Conservation (phyloP, 2,888 invertebrate genomes). For the Pristionchus mayeri region DNA sequence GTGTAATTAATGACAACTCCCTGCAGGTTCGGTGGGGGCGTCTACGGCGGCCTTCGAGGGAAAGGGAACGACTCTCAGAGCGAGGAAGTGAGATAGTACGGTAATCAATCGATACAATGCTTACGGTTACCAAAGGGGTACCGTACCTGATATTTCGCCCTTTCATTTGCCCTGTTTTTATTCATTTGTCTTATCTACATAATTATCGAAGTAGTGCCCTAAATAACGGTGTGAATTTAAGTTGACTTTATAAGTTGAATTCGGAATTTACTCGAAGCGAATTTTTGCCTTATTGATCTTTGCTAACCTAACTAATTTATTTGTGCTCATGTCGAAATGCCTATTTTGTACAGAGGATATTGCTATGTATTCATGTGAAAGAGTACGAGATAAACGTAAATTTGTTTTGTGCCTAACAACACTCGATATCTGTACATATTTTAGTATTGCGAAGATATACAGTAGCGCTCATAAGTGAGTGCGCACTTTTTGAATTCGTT, state of each 20-base stretch:
- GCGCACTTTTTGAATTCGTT: too few species aligned
- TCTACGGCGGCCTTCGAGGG: slow-evolving; percentile 31
- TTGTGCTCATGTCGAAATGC: slow-evolving; percentile 25
- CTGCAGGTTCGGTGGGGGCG: not conserved
- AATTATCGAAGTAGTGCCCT: slow-evolving; percentile 8
- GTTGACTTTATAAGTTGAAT: not conserved
- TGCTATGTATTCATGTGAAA: not conserved
- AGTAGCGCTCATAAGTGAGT: too few species aligned
- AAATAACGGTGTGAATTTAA: not conserved
- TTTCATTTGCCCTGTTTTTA: not conserved
- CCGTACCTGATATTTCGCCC: not conserved
- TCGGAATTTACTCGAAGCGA: not conserved
- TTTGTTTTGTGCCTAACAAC: too few species aligned
- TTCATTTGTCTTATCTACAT: not conserved
- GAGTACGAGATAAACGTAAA: not conserved
- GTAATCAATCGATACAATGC: not conserved
- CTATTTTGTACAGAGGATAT: slow-evolving; percentile 4
- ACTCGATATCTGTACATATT: too few species aligned
- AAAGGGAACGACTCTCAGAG: slow-evolving; percentile 1
- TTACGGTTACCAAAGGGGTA: slow-evolving; percentile 1
- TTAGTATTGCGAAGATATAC: too few species aligned
- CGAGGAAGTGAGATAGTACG: slow-evolving; percentile 36
- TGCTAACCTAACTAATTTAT: slow-evolving; percentile 32
- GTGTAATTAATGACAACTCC: too few species aligned
- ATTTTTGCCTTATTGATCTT: not conserved